Base-by-base conservation (phyloP, 2,888 invertebrate genomes). In the Papilio demoleus region DNA sequence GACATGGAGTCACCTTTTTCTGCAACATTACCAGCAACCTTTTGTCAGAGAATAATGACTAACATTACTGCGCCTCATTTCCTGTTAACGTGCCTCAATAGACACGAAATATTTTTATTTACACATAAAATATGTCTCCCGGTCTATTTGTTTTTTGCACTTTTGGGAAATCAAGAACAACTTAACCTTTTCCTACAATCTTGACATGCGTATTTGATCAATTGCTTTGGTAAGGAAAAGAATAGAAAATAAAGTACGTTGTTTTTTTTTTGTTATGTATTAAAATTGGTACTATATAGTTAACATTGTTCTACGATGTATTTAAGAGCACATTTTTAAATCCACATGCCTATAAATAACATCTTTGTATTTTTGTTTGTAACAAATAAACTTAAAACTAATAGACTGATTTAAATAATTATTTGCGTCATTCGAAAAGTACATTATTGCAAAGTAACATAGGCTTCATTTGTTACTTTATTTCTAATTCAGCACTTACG, bases 1-100 rank as follows among this genome's bases (percentile, higher is more conserved):
- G 47, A 59, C 59, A 66, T 14, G 31, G 8, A 65, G 66, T 59
- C 66, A 66, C 59, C 47, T 66, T 66, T 66, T 66, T 59, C 59
- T 38, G 59, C 59, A 59, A 66, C 66, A 66, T 66, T 66, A 58
- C 66, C 45, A 34, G 14, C 36, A 59, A 47, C 47, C 27, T 59
- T 60, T 66, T 36, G 66, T 66, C 59, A 60, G 24, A 66, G 66
- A 66, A 66, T 66, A 66, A 66, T 66, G 66, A 66, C 45, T 34
- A 22, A 66, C 66, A 59, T 66, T 66, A 66, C 59, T 34, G 59
- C 14, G 50, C 47, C 47, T 60, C 59, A 60, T 59, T 60, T 59
- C 47, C 59, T 60, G 59, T 66, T 47, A 66, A 59, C 22, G 36
- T 24, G 58, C 42, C 42, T 47, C 36, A 66, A 60, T 34, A 60